Conservation (phyloP, 2,888 invertebrate genomes). For the Antheraea assamensis region DNA sequence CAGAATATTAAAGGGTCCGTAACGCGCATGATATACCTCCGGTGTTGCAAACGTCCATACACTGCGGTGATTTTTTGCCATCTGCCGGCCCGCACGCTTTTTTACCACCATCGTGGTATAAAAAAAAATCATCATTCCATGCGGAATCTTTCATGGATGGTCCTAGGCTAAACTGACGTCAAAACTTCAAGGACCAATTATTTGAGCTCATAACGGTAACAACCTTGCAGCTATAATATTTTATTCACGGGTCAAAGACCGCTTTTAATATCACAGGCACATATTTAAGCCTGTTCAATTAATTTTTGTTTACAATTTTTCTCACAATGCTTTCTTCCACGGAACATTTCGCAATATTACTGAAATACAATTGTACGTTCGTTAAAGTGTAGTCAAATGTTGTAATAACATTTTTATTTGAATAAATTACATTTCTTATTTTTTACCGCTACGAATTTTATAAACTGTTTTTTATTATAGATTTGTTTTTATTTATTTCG, state of each 20-base stretch:
- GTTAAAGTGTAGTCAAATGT: neutral
- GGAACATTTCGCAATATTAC: neutral
- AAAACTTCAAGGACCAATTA: neutral
- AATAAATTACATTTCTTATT: neutral
- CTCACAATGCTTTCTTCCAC: neutral
- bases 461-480: neutral
- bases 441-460: neutral
- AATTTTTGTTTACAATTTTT: neutral
- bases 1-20: no score
- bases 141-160: no score
- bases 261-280: neutral
- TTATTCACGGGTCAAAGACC: conserved; percentile 2
- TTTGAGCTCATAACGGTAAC: neutral
- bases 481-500: neutral
- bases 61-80: no score
- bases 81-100: no score
- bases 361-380: neutral
- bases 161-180: no score
- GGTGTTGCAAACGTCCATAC: no score
- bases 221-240: neutral
- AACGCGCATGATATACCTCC: no score
- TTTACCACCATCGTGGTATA: no score
- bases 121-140: no score
- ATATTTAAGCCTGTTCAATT: neutral
- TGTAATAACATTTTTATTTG: neutral